phyloP scores from a whole-genome alignment of 1,140 invertebrate genomes.

The Papilio helenus region DNA sequence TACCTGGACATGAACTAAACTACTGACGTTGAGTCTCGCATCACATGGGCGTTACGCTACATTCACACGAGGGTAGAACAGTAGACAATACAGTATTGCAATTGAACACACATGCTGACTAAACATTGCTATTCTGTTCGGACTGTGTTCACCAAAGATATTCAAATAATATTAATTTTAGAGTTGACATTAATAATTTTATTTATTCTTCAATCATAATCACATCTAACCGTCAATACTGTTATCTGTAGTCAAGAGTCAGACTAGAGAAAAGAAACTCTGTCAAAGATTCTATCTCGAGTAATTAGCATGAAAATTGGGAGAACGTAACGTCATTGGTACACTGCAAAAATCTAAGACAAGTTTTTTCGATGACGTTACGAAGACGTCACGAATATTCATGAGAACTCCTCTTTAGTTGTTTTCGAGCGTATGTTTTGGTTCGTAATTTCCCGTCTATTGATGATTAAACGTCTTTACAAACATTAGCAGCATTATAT shows the following conservation, averaged over 20 bases:
- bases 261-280: no score
- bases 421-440: background rate
- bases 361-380: no score
- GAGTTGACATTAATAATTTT: background rate
- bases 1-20: constrained; percentile 22
- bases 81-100: background rate
- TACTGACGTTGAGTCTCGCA: constrained; percentile 26
- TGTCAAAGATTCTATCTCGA: no score
- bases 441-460: background rate
- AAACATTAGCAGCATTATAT: background rate
- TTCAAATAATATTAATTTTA: background rate
- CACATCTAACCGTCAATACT: no score
- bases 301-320: no score
- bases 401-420: no score
- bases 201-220: no score
- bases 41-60: constrained; percentile 27
- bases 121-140: background rate
- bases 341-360: no score
- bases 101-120: background rate
- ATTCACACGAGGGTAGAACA: background rate
- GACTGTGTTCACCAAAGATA: background rate
- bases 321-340: no score
- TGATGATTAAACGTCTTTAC: no score
- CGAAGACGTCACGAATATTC: no score
- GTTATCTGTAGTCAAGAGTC: no score